Conservation (phyloP, 2,113 vertebrate species). For the Lophura nycthemera region DNA sequence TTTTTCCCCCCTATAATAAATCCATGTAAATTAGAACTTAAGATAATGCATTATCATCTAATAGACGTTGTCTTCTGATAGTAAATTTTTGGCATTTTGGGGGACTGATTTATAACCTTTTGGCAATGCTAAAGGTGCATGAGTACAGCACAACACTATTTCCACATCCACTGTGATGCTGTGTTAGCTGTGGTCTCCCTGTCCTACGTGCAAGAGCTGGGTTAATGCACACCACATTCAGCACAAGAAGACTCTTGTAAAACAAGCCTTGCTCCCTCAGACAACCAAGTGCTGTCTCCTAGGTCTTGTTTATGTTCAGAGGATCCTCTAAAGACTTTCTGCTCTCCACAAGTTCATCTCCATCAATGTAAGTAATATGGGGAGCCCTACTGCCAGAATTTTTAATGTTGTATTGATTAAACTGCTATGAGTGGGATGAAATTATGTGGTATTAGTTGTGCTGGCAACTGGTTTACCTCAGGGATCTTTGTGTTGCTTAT, state of each 20-base stretch:
- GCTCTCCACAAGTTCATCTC: not conserved
- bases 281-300: not conserved
- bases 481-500: constrained; percentile 35
- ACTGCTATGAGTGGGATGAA: constrained; percentile 60
- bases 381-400: constrained; percentile 58
- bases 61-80: not conserved
- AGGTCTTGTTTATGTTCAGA: constrained; percentile 24
- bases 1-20: not conserved
- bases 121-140: not conserved
- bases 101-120: not conserved
- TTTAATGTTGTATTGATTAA: constrained; percentile 69
- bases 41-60: not conserved
- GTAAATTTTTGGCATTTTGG: not conserved
- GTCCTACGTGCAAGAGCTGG: not conserved
- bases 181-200: not conserved
- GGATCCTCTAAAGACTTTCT: constrained; percentile 35
- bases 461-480: constrained; percentile 64
- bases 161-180: not conserved
- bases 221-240: rapidly evolving
- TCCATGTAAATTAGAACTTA: not conserved
- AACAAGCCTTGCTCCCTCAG: not conserved
- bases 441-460: constrained; percentile 65
- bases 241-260: not conserved
- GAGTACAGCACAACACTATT: not conserved
- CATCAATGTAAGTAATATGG: constrained; percentile 25